Conservation (phyloP, 2,113 vertebrate species). For the Notechis scutatus region DNA sequence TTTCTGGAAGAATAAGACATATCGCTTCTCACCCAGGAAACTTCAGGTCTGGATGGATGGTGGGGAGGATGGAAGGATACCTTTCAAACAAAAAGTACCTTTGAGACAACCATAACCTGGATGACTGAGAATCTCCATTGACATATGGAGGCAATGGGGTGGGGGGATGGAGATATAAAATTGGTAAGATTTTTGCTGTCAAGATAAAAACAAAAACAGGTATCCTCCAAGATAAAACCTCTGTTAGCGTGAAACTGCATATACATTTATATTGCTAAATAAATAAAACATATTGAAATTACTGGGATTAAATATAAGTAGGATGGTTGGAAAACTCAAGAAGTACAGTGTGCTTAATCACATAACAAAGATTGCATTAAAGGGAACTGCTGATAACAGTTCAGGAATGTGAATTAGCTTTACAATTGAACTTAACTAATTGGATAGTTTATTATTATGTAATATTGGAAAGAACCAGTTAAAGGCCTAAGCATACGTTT, state of each 20-base stretch:
- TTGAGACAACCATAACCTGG: not conserved
- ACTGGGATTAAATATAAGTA: not conserved
- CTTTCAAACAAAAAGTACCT: not conserved
- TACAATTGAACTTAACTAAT: conserved; percentile 32
- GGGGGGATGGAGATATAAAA: no score
- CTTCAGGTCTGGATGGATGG: not conserved
- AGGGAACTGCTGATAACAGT: conserved; percentile 3
- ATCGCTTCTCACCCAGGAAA: not conserved
- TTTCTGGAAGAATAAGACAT: not conserved
- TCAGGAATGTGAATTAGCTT: conserved; percentile 20
- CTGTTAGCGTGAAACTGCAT: not conserved
- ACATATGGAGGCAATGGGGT: not conserved
- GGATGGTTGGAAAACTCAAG: not conserved
- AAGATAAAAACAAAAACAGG: not conserved
- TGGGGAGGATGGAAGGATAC: not conserved
- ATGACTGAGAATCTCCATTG: not conserved
- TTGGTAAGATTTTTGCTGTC: not conserved
- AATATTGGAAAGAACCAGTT: conserved; percentile 61
- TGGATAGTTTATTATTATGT: conserved; percentile 51
- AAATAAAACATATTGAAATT: not conserved
- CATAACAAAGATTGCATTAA: not conserved
- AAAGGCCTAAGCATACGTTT: not conserved
- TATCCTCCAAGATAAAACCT: not conserved
- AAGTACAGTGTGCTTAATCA: not conserved
- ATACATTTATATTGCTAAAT: not conserved